Evolutionary conservation across 2,888 invertebrate genomes (phyloP), one percentile per base, ranked within the genome.

Genomic region (Agonum fuliginosum): DNA sequence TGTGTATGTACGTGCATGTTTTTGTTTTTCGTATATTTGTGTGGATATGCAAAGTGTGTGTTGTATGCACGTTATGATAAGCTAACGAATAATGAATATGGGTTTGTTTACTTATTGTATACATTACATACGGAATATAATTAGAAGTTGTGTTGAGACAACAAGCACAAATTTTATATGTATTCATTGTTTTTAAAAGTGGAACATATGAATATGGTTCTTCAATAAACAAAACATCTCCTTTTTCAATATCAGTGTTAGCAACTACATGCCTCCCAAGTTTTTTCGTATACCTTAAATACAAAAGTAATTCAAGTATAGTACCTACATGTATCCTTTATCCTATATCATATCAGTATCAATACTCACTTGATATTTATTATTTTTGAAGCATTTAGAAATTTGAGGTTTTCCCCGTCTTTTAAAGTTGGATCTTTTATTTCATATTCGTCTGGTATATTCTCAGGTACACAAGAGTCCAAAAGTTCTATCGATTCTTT

Each of bases 51-150:
- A n/a, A n/a, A n/a, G n/a, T n/a, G n/a, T n/a, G n/a, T n/a, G n/a
- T n/a, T n/a, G n/a, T n/a, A n/a, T n/a, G n/a, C n/a, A n/a, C n/a
- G n/a, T n/a, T n/a, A n/a, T n/a, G n/a, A n/a, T n/a, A n/a, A n/a
- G n/a, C n/a, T n/a, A n/a, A n/a, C n/a, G n/a, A n/a, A n/a, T n/a
- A n/a, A n/a, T n/a, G n/a, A n/a, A n/a, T n/a, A n/a, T n/a, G n/a
- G n/a, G n/a, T 30, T 3, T 24, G 0, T 62, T 14, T n/a, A 43
- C 10, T n/a, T 3, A 6, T 48, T 19, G 2, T 48, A 48, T 19
- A 22, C n/a, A n/a, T n/a, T 70, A 70, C 69, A 24, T 46, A 70
- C 69, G 69, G 69, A 46, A 70, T 46, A 27, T 20, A 24, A 5
- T 20, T 43, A 4, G 46, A 10, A 20, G 46, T 14, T 43, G 5